phyloP scores from a whole-genome alignment of 2,113 vertebrate species.

The Sardina pilchardus region DNA sequence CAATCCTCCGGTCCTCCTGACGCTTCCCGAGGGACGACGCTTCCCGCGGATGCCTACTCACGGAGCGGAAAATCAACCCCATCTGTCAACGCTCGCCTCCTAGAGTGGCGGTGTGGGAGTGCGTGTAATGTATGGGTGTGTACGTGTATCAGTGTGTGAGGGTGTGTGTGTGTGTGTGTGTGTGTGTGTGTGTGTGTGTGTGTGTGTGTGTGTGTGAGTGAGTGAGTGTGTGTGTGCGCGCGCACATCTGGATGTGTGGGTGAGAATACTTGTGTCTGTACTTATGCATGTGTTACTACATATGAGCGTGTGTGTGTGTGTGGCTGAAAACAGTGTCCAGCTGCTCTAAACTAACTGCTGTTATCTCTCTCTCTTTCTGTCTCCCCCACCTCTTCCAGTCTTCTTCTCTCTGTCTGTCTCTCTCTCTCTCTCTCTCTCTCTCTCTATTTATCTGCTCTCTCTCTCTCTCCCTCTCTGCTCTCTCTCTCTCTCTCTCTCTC shows the following conservation, averaged over 20 bases:
- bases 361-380: background rate
- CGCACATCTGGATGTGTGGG: background rate
- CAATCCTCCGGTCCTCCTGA: background rate
- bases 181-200: conserved; percentile 12
- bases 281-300: background rate
- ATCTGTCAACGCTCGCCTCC: background rate
- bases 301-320: background rate
- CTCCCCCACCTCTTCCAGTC: too few species aligned
- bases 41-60: background rate
- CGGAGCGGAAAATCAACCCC: background rate
- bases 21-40: background rate
- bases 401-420: background rate
- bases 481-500: too few species aligned
- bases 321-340: background rate
- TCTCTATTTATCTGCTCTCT: too few species aligned
- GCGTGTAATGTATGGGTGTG: background rate
- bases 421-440: background rate
- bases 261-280: background rate
- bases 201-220: conserved; percentile 17
- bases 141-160: background rate
- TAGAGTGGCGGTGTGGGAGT: background rate
- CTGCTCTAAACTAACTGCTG: background rate
- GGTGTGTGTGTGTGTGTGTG: background rate
- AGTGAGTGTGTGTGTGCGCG: background rate
- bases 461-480: too few species aligned